Evolutionary conservation across 2,113 vertebrate genomes (phyloP).

Genomic region (Triplophysa tibetana): DNA sequence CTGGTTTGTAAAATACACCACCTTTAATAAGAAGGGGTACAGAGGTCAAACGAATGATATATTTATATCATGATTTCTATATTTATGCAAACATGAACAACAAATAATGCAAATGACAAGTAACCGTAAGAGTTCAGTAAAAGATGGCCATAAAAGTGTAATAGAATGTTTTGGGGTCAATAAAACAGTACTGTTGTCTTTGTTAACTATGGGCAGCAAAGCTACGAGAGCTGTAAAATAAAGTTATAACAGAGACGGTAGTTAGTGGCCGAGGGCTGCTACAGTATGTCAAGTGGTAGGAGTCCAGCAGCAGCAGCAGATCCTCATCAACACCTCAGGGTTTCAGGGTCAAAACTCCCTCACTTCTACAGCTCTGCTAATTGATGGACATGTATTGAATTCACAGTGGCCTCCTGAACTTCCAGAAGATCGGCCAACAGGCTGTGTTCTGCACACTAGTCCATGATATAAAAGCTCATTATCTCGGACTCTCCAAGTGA

Average conservation of each 20-base stretch:
- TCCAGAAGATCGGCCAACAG: slow-evolving; percentile 35
- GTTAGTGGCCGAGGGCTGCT: not conserved
- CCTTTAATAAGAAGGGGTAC: too few species aligned
- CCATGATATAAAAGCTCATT: slow-evolving; percentile 55
- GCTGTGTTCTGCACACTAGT: slow-evolving; percentile 6
- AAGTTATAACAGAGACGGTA: not conserved
- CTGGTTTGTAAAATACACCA: not conserved
- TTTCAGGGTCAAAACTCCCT: slow-evolving; percentile 17
- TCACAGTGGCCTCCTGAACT: slow-evolving; percentile 24
- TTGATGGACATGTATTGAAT: slow-evolving; percentile 36
- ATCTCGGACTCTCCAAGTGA: slow-evolving; percentile 55
- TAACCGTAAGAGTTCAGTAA: not conserved
- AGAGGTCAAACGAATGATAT: too few species aligned
- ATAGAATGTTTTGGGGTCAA: not conserved
- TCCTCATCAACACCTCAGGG: not conserved
- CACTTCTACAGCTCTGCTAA: slow-evolving; percentile 55
- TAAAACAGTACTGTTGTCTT: not conserved
- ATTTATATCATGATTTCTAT: too few species aligned
- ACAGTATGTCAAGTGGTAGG: slow-evolving; percentile 16
- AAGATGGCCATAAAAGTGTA: not conserved
- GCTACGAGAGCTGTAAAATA: not conserved
- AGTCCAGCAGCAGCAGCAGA: not conserved
- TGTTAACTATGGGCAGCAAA: not conserved
- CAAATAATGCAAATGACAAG: not conserved
- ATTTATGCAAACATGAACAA: not conserved